Conservation (phyloP, 2,113 vertebrate genomes). For the Galbula dea region DNA sequence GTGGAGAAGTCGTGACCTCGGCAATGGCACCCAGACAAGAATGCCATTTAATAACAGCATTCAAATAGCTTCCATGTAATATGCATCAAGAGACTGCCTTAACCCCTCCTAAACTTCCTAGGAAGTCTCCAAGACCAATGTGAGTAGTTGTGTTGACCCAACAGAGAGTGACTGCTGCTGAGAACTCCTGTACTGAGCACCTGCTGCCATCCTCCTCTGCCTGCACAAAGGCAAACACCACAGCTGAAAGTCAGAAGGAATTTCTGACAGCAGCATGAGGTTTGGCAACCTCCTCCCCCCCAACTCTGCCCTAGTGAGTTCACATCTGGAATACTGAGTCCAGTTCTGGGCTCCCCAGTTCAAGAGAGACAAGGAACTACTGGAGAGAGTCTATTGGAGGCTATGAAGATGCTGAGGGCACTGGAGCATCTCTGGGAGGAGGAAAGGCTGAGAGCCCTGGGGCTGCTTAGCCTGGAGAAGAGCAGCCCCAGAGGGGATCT, state of each 20-base stretch:
- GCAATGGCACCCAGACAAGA: slow-evolving; percentile 8
- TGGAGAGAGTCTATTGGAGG: too few species aligned
- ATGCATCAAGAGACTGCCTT: slow-evolving; percentile 13
- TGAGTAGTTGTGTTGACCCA: not conserved
- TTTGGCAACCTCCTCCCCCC: not conserved
- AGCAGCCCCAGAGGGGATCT: too few species aligned
- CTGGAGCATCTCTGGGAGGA: too few species aligned
- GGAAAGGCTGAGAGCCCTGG: too few species aligned
- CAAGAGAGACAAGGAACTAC: too few species aligned
- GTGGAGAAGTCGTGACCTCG: not conserved
- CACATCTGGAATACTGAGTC: too few species aligned
- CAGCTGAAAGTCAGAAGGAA: not conserved
- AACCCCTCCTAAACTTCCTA: slow-evolving; percentile 5
- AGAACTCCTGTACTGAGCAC: not conserved
- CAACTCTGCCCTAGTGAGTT: too few species aligned
- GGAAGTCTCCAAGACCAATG: rapidly evolving
- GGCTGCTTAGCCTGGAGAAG: too few species aligned
- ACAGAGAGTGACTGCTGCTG: not conserved
- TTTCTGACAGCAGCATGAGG: not conserved
- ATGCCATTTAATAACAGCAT: not conserved
- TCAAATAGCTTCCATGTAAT: slow-evolving; percentile 31
- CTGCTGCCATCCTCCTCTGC: not conserved
- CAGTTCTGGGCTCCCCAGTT: too few species aligned
- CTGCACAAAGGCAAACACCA: not conserved
- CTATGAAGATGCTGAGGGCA: too few species aligned